Conservation (phyloP, 2,113 vertebrate species). For the Hassar affinis region DNA sequence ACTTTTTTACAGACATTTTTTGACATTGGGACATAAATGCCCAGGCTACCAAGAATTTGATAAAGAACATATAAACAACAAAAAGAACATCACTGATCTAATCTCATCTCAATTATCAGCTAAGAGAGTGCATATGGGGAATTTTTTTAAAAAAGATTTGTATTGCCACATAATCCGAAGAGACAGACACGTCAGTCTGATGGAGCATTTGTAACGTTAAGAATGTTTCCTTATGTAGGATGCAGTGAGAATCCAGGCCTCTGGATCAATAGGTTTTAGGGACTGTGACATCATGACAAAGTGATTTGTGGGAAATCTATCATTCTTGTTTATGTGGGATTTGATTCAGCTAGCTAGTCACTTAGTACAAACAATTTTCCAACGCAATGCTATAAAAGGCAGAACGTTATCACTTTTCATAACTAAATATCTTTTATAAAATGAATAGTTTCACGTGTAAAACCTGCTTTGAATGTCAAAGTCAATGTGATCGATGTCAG, state of each 20-base stretch:
- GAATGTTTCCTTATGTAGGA: not conserved
- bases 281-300: not conserved
- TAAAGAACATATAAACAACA: too few species aligned
- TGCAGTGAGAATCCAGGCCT: not conserved
- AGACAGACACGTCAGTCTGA: not conserved
- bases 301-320: not conserved
- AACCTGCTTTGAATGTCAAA: not conserved
- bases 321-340: not conserved
- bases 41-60: not conserved
- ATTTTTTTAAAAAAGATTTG: too few species aligned
- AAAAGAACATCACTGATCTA: not conserved
- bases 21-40: slow-evolving; percentile 37
- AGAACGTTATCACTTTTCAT: not conserved
- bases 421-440: not conserved
- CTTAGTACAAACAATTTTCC: not conserved
- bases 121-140: too few species aligned
- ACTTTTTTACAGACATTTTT: too few species aligned
- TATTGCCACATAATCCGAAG: not conserved
- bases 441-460: too few species aligned
- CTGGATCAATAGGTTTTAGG: not conserved
- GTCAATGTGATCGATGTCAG: not conserved
- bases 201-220: not conserved
- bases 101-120: not conserved
- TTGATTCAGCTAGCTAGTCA: not conserved
- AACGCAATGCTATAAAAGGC: not conserved